A percentile compares a stretch with the other conserved stretches of the same genome.
Conservation (phyloP, 2,797 vertebrate genomes). For the Microcaecilia unicolor region DNA sequence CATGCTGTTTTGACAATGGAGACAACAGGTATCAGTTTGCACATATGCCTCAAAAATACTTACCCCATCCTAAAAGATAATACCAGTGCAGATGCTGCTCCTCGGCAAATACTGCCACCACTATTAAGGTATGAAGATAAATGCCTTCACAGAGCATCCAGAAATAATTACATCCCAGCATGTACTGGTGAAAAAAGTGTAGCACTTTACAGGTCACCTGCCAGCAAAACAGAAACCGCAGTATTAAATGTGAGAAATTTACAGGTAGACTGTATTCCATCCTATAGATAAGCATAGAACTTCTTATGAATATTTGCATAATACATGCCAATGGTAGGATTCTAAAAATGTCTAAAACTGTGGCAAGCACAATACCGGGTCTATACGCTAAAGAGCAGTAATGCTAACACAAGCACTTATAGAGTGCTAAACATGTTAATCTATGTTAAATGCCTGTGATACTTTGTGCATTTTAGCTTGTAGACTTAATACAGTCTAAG, state of each 20-base stretch:
- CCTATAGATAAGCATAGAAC: not conserved
- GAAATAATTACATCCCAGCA: slow-evolving; percentile 95
- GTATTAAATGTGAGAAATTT: not conserved
- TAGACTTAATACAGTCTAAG: no score
- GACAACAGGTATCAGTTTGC: no score
- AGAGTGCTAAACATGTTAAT: no score
- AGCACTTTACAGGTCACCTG: slow-evolving; percentile 89
- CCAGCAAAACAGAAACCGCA: not conserved
- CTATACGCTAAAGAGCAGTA: no score
- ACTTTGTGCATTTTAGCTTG: no score
- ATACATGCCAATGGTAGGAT: not conserved
- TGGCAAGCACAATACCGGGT: not conserved
- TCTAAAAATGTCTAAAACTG: not conserved
- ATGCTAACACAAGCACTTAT: no score
- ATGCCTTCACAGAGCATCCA: slow-evolving; percentile 98
- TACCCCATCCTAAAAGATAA: slow-evolving; percentile 96
- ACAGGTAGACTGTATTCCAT: slow-evolving; percentile 1
- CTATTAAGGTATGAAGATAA: slow-evolving; percentile 91
- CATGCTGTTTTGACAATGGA: not conserved
- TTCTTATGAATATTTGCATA: not conserved
- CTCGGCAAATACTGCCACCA: slow-evolving; percentile 87
- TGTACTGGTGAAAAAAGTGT: slow-evolving; percentile 92
- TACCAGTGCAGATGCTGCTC: slow-evolving; percentile 89
- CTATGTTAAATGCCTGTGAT: no score
- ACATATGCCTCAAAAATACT: no score